A percentile compares a stretch with the other conserved stretches of the same genome.
Evolutionary conservation across 1,140 invertebrate species (phyloP).

Genomic region (Cotesia glomerata): DNA sequence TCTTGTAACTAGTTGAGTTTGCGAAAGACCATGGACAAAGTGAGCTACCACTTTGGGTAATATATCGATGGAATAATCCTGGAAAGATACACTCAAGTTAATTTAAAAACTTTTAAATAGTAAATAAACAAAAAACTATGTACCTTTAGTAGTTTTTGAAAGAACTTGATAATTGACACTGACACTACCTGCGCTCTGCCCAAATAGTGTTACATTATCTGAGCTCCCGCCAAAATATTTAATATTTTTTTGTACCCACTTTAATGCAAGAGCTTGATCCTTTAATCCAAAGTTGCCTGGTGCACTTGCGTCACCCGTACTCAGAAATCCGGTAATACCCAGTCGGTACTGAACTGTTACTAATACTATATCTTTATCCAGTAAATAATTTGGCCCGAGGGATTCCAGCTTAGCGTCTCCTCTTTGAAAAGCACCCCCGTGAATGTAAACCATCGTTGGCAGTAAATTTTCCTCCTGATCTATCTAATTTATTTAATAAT

Average conservation of each 20-base stretch:
- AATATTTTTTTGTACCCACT: slow-evolving; percentile 59
- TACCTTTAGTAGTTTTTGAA: slow-evolving; percentile 56
- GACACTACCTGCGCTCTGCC: slow-evolving; percentile 41
- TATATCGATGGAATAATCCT: slow-evolving; percentile 67
- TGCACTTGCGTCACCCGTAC: slow-evolving; percentile 47
- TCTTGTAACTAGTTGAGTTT: slow-evolving; percentile 8
- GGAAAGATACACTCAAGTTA: slow-evolving; percentile 9
- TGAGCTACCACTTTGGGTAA: slow-evolving; percentile 70
- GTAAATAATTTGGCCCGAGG: slow-evolving; percentile 62
- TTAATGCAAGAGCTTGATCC: slow-evolving; percentile 61
- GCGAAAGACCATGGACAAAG: slow-evolving; percentile 65
- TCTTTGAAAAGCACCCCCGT: slow-evolving; percentile 61
- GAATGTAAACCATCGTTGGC: slow-evolving; percentile 63
- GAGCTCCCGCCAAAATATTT: slow-evolving; percentile 51
- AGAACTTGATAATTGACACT: slow-evolving; percentile 61
- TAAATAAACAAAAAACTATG: neutral
- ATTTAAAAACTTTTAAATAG: neutral
- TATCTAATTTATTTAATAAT: neutral
- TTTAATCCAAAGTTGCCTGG: slow-evolving; percentile 61
- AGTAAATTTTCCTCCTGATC: slow-evolving; percentile 28
- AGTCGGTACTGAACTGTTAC: slow-evolving; percentile 68
- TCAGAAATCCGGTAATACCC: slow-evolving; percentile 66
- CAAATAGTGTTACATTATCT: slow-evolving; percentile 44
- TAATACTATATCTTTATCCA: slow-evolving; percentile 65
- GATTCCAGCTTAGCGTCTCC: slow-evolving; percentile 46